Conservation (phyloP, 2,113 vertebrate species). For the Synodontis membranacea region DNA sequence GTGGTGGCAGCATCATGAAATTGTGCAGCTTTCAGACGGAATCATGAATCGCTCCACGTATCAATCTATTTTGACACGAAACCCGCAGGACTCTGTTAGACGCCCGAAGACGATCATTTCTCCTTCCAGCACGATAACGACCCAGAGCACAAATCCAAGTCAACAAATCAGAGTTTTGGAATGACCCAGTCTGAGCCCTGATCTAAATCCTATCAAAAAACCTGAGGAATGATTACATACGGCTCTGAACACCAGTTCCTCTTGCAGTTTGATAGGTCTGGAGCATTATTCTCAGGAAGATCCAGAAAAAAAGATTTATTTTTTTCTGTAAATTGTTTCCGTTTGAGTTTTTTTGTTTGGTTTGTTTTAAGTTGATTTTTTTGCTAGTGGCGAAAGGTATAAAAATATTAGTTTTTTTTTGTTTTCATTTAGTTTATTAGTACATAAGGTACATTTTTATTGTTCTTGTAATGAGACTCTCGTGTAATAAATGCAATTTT, state of each 20-base stretch:
- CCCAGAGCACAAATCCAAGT: background rate
- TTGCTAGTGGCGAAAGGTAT: background rate
- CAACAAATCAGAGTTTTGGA: background rate
- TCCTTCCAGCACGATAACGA: background rate
- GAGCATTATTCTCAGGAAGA: background rate
- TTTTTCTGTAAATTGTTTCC: background rate
- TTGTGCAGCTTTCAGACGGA: background rate
- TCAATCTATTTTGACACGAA: background rate
- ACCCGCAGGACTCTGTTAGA: background rate
- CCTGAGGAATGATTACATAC: background rate
- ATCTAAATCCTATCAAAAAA: background rate
- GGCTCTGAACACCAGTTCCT: background rate
- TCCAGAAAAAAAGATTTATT: background rate
- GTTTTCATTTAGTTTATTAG: background rate
- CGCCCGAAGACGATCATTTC: background rate
- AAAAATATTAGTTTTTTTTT: background rate
- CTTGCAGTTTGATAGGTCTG: background rate
- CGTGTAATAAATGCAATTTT: background rate
- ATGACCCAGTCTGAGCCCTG: background rate
- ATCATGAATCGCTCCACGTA: background rate
- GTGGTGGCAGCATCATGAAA: background rate
- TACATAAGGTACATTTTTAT: background rate
- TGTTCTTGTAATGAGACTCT: background rate
- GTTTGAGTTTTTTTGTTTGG: background rate
- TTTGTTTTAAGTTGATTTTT: background rate